Evolutionary conservation across 2,113 vertebrate genomes (phyloP).

Genomic region (Stigmatopora nigra): DNA sequence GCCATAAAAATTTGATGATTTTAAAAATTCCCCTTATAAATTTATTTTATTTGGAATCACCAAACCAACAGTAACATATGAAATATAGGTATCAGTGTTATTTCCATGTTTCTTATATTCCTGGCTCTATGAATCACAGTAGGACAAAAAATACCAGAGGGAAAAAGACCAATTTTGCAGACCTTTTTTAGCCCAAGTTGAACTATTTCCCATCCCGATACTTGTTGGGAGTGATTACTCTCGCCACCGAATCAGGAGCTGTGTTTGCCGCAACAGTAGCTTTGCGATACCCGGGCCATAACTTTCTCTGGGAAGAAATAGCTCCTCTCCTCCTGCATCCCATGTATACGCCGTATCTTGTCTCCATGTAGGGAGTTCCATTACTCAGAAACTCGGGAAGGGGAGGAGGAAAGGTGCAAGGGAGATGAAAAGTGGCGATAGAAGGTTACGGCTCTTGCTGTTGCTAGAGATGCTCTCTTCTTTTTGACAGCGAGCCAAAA

Average conservation of each 20-base stretch:
- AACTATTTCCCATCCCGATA: conserved; percentile 21
- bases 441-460: conserved; percentile 41
- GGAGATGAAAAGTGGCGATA: conserved; percentile 58
- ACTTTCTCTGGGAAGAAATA: conserved; percentile 60
- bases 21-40: too few species aligned
- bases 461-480: conserved; percentile 25
- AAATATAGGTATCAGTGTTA: too few species aligned
- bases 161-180: background rate
- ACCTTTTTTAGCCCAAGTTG: background rate
- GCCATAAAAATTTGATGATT: too few species aligned
- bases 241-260: conserved; percentile 37
- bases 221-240: conserved; percentile 57
- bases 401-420: conserved; percentile 36
- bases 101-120: too few species aligned
- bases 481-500: conserved; percentile 32
- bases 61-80: too few species aligned
- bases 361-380: conserved; percentile 56
- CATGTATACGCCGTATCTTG: conserved; percentile 66
- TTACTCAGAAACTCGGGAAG: conserved; percentile 60
- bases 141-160: background rate
- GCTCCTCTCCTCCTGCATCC: conserved; percentile 50
- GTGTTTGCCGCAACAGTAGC: conserved; percentile 52
- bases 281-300: conserved; percentile 49
- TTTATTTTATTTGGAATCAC: too few species aligned
- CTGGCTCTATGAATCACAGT: background rate